Evolutionary conservation across 2,113 vertebrate genomes (phyloP).

Genomic region (Saccopteryx bilineata): DNA sequence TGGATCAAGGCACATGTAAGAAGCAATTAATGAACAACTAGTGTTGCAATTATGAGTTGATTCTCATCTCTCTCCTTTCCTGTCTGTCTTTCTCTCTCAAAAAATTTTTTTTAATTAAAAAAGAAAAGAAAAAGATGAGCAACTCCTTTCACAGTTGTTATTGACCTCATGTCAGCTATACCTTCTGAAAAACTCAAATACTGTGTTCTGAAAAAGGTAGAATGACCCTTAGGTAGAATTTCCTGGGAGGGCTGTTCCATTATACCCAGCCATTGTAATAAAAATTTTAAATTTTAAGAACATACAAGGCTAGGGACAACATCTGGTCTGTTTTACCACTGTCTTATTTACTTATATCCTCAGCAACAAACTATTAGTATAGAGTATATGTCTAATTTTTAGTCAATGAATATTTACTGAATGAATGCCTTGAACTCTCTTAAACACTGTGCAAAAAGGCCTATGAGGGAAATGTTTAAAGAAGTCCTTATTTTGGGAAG

Average conservation of each 20-base stretch:
- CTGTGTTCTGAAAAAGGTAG: background rate
- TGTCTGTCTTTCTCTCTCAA: too few species aligned
- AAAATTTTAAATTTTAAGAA: background rate
- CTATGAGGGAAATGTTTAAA: constrained; percentile 3
- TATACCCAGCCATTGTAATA: background rate
- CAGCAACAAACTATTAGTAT: constrained; percentile 1
- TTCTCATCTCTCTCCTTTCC: too few species aligned
- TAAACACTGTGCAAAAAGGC: constrained; percentile 9
- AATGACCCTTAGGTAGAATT: background rate
- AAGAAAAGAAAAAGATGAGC: background rate
- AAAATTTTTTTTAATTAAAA: too few species aligned
- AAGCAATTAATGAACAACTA: too few species aligned
- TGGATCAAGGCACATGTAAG: too few species aligned
- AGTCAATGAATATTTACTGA: constrained; percentile 47
- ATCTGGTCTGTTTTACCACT: constrained; percentile 14
- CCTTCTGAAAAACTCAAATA: constrained; percentile 28
- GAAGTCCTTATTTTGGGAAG: background rate
- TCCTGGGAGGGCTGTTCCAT: background rate
- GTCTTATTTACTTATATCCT: background rate
- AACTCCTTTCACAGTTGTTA: background rate
- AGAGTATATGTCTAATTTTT: constrained; percentile 38
- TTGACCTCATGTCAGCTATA: background rate
- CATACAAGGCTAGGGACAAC: background rate
- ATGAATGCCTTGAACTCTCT: background rate
- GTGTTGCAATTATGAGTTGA: too few species aligned